A percentile compares a stretch with the other conserved stretches of the same genome.
phyloP scores from a whole-genome alignment of 2,113 vertebrate genomes.

The Nothocercus julius region DNA sequence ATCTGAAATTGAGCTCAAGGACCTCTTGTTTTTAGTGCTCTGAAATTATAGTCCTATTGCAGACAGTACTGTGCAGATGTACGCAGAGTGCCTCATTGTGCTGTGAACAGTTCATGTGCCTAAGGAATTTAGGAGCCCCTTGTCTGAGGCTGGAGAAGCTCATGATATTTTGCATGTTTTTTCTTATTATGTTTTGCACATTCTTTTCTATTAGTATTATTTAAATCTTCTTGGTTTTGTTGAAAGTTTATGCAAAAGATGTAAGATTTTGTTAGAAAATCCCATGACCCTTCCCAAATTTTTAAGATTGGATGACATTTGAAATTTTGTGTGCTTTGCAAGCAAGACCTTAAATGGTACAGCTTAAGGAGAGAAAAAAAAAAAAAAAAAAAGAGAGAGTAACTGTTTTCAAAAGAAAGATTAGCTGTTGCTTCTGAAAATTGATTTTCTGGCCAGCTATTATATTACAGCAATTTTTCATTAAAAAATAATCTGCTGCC shows the following conservation, averaged over 20 bases:
- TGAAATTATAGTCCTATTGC: neutral
- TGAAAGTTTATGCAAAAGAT: neutral
- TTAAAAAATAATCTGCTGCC: constrained; percentile 35
- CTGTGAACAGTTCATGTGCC: neutral
- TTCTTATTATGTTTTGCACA: neutral
- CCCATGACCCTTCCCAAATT: neutral
- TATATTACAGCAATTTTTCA: constrained; percentile 41
- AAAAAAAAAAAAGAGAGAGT: rapidly evolving
- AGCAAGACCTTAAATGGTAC: neutral
- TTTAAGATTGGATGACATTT: neutral
- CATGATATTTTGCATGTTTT: neutral
- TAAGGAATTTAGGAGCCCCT: neutral
- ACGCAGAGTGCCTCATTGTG: neutral
- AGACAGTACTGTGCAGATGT: neutral
- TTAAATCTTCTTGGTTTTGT: neutral
- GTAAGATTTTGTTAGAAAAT: neutral
- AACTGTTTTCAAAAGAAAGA: constrained; percentile 33
- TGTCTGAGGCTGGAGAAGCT: neutral
- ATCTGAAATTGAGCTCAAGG: neutral
- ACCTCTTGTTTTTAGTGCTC: neutral
- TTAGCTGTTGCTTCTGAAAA: constrained; percentile 62
- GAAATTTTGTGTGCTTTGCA: neutral
- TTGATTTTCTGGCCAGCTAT: constrained; percentile 38
- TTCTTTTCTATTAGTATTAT: neutral
- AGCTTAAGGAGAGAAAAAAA: neutral